phyloP scores from a whole-genome alignment of 2,888 invertebrate genomes.

The Tenthredo notha region DNA sequence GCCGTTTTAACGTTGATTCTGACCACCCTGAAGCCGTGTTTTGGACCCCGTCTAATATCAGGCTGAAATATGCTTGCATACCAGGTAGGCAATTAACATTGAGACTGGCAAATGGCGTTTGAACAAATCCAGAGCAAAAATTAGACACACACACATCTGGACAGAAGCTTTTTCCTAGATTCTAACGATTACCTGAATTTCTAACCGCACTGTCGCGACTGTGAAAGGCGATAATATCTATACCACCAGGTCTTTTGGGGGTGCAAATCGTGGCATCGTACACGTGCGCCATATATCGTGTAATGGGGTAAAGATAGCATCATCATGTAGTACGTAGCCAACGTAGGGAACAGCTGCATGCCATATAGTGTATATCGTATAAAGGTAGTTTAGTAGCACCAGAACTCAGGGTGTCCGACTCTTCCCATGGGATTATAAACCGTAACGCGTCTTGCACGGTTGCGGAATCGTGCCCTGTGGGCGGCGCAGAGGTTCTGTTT shows the following conservation, averaged over 20 bases:
- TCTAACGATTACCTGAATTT: neutral
- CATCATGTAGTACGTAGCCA: neutral
- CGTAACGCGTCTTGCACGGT: conserved; percentile 16
- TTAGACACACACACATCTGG: too few relatives aligned
- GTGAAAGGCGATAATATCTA: neutral
- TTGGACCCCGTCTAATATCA: conserved; percentile 85
- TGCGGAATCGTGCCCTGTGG: conserved; percentile 8
- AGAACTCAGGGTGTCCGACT: neutral
- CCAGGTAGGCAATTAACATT: conserved; percentile 81
- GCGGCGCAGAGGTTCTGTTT: neutral
- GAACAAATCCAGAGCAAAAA: neutral
- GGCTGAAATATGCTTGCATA: conserved; percentile 87
- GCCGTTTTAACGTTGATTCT: conserved; percentile 84
- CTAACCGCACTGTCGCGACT: neutral
- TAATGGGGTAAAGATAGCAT: conserved; percentile 18
- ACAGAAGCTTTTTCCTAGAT: neutral
- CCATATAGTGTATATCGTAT: neutral
- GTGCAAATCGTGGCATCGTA: conserved; percentile 8
- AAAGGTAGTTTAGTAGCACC: neutral
- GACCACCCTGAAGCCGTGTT: conserved; percentile 84
- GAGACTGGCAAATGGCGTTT: too few relatives aligned
- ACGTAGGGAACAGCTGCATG: conserved; percentile 1
- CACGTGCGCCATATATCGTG: conserved; percentile 10
- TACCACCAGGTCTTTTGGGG: conserved; percentile 4
- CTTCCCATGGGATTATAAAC: neutral